These are phyloP conservation scores for Megatriorchis doriae DNA, from an alignment of 2,113 vertebrate genomes.

Conservation along the genomic window DNA sequence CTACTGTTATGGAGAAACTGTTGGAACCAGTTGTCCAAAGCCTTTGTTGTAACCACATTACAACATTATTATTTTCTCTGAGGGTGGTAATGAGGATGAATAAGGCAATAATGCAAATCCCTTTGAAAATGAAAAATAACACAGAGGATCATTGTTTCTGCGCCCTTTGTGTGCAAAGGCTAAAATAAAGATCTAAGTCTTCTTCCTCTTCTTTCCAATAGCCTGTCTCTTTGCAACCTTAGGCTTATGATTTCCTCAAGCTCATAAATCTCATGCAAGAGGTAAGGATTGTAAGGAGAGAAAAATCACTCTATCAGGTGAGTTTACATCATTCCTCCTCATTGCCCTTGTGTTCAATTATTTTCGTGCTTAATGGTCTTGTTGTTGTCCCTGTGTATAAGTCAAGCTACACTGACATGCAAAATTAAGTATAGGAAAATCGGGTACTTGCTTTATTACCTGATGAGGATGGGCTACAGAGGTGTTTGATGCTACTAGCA, in stretches of 20 bases:
- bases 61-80: not conserved
- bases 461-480: not conserved
- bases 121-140: not conserved
- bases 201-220: not conserved
- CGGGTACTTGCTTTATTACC: not conserved
- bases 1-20: not conserved
- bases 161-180: not conserved
- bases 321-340: slow-evolving; percentile 19
- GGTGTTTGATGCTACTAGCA: not conserved
- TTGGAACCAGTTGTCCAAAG: not conserved
- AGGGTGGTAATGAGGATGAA: not conserved
- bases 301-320: not conserved
- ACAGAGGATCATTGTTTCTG: not conserved
- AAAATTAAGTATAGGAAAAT: not conserved
- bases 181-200: not conserved
- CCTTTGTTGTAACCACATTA: not conserved
- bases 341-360: slow-evolving; percentile 4
- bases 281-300: not conserved
- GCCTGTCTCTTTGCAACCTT: not conserved
- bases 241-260: slow-evolving; percentile 28
- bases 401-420: not conserved
- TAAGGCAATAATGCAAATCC: not conserved
- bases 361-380: slow-evolving; percentile 35
- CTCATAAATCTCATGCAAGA: slow-evolving; percentile 29
- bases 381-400: not conserved